A percentile compares a stretch with the other conserved stretches of the same genome.
Conservation (phyloP, 2,113 vertebrate species). For the Heloderma charlesbogerti region DNA sequence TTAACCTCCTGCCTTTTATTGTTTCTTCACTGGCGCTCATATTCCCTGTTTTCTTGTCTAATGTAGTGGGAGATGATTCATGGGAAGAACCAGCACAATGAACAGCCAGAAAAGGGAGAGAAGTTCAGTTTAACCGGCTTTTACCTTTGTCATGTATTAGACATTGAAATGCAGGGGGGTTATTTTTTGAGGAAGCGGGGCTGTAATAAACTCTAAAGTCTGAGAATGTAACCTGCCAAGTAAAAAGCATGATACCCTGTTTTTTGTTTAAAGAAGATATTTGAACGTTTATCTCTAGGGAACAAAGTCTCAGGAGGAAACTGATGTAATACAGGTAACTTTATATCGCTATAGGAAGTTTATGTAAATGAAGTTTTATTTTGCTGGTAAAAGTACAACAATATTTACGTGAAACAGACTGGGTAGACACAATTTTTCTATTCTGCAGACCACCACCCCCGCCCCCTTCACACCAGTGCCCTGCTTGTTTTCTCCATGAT, state of each 20-base stretch:
- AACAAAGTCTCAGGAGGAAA: constrained; percentile 25
- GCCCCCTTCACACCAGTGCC: too few species aligned
- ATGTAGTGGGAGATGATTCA: constrained; percentile 29
- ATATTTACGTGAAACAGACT: not conserved
- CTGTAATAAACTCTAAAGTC: constrained; percentile 32
- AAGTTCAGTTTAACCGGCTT: constrained; percentile 57
- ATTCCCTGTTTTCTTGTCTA: constrained; percentile 39
- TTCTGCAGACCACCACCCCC: not conserved
- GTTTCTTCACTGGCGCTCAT: constrained; percentile 50
- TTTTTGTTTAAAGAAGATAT: constrained; percentile 31
- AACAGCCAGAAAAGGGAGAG: constrained; percentile 39
- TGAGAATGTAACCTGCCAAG: constrained; percentile 54
- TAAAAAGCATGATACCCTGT: constrained; percentile 55
- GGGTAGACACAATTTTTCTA: not conserved
- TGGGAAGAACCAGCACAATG: constrained; percentile 23
- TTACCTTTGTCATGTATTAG: constrained; percentile 38
- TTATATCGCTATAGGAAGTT: constrained; percentile 21
- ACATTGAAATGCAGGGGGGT: constrained; percentile 28
- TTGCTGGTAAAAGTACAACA: constrained; percentile 7
- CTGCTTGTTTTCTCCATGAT: not conserved
- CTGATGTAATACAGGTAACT: not conserved
- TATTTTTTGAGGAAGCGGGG: not conserved
- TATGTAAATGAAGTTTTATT: constrained; percentile 8
- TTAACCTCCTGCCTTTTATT: constrained; percentile 45
- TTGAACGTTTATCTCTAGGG: constrained; percentile 43